Evolutionary conservation across 2,888 invertebrate species (phyloP).

Genomic region (Phyllotreta cruciferae): DNA sequence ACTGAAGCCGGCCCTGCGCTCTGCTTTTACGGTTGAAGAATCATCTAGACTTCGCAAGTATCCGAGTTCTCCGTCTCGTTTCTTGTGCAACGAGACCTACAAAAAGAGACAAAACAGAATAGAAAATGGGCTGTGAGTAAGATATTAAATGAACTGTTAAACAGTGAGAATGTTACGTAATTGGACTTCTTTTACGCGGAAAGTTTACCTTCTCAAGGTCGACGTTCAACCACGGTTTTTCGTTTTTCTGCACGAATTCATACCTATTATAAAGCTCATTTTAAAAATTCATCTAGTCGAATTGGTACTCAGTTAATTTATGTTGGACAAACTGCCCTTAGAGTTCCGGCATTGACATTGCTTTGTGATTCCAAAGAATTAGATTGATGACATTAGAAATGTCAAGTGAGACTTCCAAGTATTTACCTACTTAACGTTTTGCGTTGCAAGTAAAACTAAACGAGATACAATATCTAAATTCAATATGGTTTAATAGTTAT

Average conservation of each 20-base stretch:
- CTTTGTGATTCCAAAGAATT: too few species aligned
- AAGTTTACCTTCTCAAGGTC: conserved; percentile 50
- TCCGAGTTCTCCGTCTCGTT: conserved; percentile 38
- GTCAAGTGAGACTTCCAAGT: too few species aligned
- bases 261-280: too few species aligned
- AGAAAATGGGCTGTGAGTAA: conserved; percentile 42
- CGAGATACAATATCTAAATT: too few species aligned
- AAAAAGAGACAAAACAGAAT: conserved; percentile 43
- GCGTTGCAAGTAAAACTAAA: too few species aligned
- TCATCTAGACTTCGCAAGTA: conserved; percentile 44
- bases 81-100: conserved; percentile 39
- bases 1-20: conserved; percentile 17
- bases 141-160: conserved; percentile 44
- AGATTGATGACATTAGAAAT: too few species aligned
- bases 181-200: conserved; percentile 43
- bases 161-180: conserved; percentile 46
- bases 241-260: conserved; percentile 12
- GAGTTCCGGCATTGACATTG: too few species aligned
- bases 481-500: too few species aligned
- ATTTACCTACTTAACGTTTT: too few species aligned
- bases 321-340: too few species aligned
- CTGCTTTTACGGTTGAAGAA: conserved; percentile 46
- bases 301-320: too few species aligned
- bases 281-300: too few species aligned
- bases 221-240: conserved; percentile 6